Conservation (phyloP, 2,888 invertebrate species). For the Lasioglossum lativentre region DNA sequence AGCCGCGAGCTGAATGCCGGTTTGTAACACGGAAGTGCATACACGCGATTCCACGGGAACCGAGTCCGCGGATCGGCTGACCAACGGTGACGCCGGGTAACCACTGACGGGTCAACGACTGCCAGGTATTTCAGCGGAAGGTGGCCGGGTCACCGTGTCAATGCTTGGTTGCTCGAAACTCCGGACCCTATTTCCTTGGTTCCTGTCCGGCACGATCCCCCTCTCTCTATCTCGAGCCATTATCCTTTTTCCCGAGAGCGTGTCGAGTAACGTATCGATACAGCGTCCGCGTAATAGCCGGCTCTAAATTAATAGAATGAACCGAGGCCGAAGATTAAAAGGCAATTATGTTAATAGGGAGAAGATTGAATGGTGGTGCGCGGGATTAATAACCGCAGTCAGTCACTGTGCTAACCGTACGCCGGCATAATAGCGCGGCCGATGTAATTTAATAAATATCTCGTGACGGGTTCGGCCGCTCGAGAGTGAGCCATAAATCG, state of each 20-base stretch:
- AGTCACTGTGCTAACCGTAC: constrained; percentile 25
- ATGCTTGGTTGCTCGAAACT: background rate
- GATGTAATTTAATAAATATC: constrained; percentile 51
- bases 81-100: constrained; percentile 72
- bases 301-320: constrained; percentile 33
- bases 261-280: constrained; percentile 18
- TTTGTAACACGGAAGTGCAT: constrained; percentile 78
- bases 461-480: constrained; percentile 30
- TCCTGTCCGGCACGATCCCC: background rate
- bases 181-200: background rate
- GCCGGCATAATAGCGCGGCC: constrained; percentile 36
- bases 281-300: constrained; percentile 9
- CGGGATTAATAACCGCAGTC: constrained; percentile 49
- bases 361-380: constrained; percentile 49
- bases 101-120: constrained; percentile 70
- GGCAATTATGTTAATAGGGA: constrained; percentile 55
- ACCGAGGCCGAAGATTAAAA: constrained; percentile 38
- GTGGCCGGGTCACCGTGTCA: constrained; percentile 45
- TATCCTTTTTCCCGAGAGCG: background rate
- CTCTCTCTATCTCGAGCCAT: background rate
- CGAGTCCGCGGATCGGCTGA: constrained; percentile 69
- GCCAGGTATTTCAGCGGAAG: constrained; percentile 62
- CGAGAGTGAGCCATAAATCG: constrained; percentile 32
- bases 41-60: constrained; percentile 61
- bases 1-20: constrained; percentile 70